A percentile compares a stretch with the other conserved stretches of the same genome.
These are phyloP conservation scores for Syngnathus floridae DNA, from an alignment of 2,113 vertebrate species.

Conservation along the genomic window DNA sequence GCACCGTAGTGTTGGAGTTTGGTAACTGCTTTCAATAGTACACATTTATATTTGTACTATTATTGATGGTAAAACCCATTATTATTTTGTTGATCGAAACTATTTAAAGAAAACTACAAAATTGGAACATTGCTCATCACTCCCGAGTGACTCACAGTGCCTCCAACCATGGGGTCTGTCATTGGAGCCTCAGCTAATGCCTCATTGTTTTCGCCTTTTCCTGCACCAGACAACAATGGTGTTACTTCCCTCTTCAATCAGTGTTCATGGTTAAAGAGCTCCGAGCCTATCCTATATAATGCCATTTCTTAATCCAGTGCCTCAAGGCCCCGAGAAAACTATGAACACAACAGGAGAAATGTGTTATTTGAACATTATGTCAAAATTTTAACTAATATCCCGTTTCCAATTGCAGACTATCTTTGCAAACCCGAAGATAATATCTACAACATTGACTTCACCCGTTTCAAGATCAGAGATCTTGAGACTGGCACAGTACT, in stretches of 20 bases:
- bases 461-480: constrained; percentile 96
- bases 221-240: constrained; percentile 29
- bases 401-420: constrained; percentile 74
- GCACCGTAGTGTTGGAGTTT: background rate
- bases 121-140: background rate
- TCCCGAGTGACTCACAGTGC: background rate
- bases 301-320: constrained; percentile 21
- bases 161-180: constrained; percentile 10
- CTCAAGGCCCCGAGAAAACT: constrained; percentile 5
- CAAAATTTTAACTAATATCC: background rate
- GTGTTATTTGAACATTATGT: no score
- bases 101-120: background rate
- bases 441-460: constrained; percentile 92
- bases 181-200: constrained; percentile 3
- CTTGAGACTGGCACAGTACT: constrained; percentile 91
- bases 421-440: constrained; percentile 95
- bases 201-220: constrained; percentile 29
- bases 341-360: background rate
- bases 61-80: background rate
- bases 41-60: background rate
- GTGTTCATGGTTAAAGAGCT: constrained; percentile 15
- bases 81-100: background rate
- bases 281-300: background rate
- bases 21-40: background rate
- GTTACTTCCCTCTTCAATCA: constrained; percentile 27